Percentiles rank a stretch among this genome's conserved stretches.
These are phyloP conservation scores for Oreortyx pictus DNA, from an alignment of 2,797 vertebrate genomes.

Conservation along the genomic window DNA sequence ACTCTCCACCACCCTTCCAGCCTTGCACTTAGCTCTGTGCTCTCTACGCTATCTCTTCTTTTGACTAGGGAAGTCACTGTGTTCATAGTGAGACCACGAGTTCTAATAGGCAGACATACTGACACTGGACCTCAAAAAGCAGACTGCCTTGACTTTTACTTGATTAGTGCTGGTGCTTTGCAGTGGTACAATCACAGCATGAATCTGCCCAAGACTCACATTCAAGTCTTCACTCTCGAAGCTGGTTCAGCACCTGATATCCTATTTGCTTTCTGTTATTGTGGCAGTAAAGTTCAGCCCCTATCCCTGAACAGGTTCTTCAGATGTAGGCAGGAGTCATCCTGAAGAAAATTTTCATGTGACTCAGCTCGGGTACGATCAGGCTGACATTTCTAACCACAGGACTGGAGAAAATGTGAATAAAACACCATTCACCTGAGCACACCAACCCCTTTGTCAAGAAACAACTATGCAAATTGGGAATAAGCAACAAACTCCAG, in stretches of 20 bases:
- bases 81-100: fast-evolving
- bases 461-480: too few species aligned
- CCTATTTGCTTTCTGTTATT: neutral
- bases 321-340: neutral
- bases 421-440: fast-evolving
- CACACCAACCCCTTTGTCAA: neutral
- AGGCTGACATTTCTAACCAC: neutral
- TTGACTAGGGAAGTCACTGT: neutral
- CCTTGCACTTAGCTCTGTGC: neutral
- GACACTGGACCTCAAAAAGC: neutral
- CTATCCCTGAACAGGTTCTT: neutral
- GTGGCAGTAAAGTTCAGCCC: neutral
- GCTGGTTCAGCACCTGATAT: neutral
- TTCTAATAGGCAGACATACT: fast-evolving
- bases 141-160: neutral
- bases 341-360: neutral
- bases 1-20: neutral
- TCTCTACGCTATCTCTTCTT: neutral
- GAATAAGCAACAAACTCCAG: neutral
- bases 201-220: neutral
- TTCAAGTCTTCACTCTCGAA: neutral
- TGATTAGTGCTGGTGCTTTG: neutral
- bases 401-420: neutral
- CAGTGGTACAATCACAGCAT: neutral
- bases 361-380: neutral